phyloP scores from a whole-genome alignment of 2,888 invertebrate genomes.

The Encarsia formosa region DNA sequence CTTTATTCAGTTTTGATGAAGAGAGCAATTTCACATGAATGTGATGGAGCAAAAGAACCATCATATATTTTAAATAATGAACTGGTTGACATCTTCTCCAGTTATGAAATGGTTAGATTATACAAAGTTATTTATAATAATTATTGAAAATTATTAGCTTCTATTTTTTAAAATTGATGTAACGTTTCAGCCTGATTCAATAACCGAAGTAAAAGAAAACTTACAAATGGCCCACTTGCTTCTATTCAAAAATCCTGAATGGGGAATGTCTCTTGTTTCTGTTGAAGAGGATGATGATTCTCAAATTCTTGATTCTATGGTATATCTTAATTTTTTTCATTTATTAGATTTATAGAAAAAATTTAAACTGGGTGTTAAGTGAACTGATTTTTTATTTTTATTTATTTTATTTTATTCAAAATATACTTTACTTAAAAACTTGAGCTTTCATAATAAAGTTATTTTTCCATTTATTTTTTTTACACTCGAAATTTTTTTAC shows the following conservation, averaged over 20 bases:
- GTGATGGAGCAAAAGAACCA: conserved; percentile 54
- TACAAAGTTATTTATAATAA: neutral
- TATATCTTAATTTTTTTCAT: no score
- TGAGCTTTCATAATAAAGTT: no score
- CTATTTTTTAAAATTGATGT: neutral
- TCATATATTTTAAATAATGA: conserved; percentile 64
- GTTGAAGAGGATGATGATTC: conserved; percentile 44
- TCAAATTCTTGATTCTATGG: conserved; percentile 48
- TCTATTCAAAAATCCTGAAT: conserved; percentile 66
- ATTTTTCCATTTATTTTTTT: no score
- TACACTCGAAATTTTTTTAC: no score
- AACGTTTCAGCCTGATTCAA: conserved; percentile 50
- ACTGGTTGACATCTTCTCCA: conserved; percentile 57
- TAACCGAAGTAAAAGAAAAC: conserved; percentile 53
- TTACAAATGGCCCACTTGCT: conserved; percentile 66
- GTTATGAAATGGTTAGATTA: conserved; percentile 28
- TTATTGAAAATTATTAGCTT: neutral
- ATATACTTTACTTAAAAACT: no score
- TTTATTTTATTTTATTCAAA: no score
- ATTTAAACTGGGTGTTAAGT: no score
- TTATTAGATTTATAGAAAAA: no score
- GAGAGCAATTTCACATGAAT: conserved; percentile 58
- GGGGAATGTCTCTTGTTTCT: conserved; percentile 65
- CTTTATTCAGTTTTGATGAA: conserved; percentile 63
- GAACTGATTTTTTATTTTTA: no score